Percentiles rank a stretch among this genome's conserved stretches.
These are phyloP conservation scores for Nothocercus nigrocapillus DNA, from an alignment of 2,113 vertebrate genomes.

Conservation along the genomic window DNA sequence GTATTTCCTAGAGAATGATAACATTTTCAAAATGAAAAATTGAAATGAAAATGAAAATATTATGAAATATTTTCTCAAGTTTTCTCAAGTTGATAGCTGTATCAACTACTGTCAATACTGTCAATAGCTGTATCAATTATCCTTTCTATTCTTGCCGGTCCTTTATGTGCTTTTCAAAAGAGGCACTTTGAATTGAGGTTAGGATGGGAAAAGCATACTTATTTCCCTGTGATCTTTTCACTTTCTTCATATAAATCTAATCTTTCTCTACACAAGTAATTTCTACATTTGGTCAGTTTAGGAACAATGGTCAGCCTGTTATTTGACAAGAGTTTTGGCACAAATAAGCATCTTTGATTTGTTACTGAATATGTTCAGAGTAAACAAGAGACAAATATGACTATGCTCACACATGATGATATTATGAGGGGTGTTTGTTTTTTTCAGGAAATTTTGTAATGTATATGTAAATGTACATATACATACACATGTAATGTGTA, in stretches of 20 bases:
- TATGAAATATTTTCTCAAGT: not conserved
- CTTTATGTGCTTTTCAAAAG: not conserved
- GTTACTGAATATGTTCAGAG: not conserved
- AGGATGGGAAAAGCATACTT: not conserved
- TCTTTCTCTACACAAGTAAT: not conserved
- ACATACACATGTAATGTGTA: too few relatives aligned
- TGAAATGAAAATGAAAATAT: too few relatives aligned
- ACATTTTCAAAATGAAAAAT: not conserved
- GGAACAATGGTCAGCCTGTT: not conserved
- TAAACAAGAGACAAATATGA: not conserved
- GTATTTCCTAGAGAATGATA: not conserved
- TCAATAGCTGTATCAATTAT: not conserved
- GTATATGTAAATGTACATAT: too few relatives aligned
- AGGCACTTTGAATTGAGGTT: not conserved
- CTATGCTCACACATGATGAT: not conserved
- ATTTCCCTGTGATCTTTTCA: not conserved
- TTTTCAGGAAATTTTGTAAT: not conserved
- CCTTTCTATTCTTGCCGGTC: not conserved
- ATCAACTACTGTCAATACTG: not conserved
- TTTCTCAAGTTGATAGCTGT: not conserved
- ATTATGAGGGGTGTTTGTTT: not conserved
- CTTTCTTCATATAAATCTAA: not conserved
- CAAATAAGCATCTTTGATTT: not conserved
- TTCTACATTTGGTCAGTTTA: not conserved
- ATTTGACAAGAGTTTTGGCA: not conserved